phyloP scores from a whole-genome alignment of 2,888 invertebrate genomes.

The Hydrotaea diabolus region DNA sequence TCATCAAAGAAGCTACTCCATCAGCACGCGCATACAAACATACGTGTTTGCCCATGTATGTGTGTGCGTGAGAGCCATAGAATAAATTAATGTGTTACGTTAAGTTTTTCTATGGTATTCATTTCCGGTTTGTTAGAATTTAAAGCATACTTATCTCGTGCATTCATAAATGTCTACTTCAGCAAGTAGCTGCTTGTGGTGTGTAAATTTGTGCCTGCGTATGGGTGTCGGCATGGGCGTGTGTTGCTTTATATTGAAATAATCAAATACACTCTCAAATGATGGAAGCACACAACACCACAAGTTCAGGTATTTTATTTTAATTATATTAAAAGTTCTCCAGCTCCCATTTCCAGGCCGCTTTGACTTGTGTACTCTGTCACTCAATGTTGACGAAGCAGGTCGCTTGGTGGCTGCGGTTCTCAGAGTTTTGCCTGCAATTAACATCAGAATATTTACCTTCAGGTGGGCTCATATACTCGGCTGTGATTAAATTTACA shows the following conservation, averaged over 20 bases:
- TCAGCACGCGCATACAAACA: too few relatives aligned
- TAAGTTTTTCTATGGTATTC: slow-evolving; percentile 11
- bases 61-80: too few relatives aligned
- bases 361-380: slow-evolving; percentile 7
- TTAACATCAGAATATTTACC: background rate
- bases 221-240: background rate
- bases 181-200: background rate
- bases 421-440: background rate
- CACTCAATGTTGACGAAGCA: background rate
- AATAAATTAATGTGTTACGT: background rate
- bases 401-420: background rate
- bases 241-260: slow-evolving; percentile 13
- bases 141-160: slow-evolving; percentile 12
- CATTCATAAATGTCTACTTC: slow-evolving; percentile 25
- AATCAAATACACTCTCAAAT: slow-evolving; percentile 19
- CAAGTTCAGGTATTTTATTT: background rate
- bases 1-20: too few relatives aligned
- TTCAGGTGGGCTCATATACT: background rate
- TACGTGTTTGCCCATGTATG: too few relatives aligned
- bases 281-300: background rate
- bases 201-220: background rate
- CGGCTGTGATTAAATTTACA: background rate
- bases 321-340: slow-evolving; percentile 9
- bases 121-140: slow-evolving; percentile 33
- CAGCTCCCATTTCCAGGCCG: background rate